Evolutionary conservation across 2,888 invertebrate species (phyloP).

Genomic region (Molorchus minor): DNA sequence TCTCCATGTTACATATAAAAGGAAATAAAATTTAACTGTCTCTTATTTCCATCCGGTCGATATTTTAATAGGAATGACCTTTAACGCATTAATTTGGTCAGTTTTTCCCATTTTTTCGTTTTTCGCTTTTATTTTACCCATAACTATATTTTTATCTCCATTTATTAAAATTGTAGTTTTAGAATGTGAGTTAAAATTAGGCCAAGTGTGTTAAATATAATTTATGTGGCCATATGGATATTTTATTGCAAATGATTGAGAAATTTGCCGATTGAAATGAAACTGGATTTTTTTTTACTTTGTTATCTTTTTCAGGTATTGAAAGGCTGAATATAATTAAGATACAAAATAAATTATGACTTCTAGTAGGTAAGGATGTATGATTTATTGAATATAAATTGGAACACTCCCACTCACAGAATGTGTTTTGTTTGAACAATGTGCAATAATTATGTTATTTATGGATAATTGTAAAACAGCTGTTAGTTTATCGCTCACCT

Average conservation of each 20-base stretch:
- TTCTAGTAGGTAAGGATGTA: constrained; percentile 52
- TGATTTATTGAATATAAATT: background rate
- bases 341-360: constrained; percentile 43
- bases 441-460: too few relatives aligned
- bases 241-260: constrained; percentile 3
- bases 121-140: background rate
- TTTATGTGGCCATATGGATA: constrained; percentile 38
- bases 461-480: too few relatives aligned
- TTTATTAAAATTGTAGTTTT: constrained; percentile 12
- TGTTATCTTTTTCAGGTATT: constrained; percentile 26
- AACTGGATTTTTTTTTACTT: constrained; percentile 4
- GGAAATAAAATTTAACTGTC: constrained; percentile 27
- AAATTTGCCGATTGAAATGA: background rate
- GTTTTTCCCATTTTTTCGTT: background rate
- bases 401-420: too few relatives aligned
- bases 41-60: constrained; percentile 25
- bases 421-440: too few relatives aligned
- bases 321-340: constrained; percentile 8
- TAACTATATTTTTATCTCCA: background rate
- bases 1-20: constrained; percentile 40
- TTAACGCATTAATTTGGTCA: constrained; percentile 1
- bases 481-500: too few relatives aligned
- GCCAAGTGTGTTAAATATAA: constrained; percentile 37
- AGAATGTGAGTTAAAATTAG: constrained; percentile 37
- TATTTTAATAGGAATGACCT: constrained; percentile 3